These are phyloP conservation scores for Lasioglossum vierecki DNA, from an alignment of 2,888 invertebrate genomes.

Conservation along the genomic window DNA sequence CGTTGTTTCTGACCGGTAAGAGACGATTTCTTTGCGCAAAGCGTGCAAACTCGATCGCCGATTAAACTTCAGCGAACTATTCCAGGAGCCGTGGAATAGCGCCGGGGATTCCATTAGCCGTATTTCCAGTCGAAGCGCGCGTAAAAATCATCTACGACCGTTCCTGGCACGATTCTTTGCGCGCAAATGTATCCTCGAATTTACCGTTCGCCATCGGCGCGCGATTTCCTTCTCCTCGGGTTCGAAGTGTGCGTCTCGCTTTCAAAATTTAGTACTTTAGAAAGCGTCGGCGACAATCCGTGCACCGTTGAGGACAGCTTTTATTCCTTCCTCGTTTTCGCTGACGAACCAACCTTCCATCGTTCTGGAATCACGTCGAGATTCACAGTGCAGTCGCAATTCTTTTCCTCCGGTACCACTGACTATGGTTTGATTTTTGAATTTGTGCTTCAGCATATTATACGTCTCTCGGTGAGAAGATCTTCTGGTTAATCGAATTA, in stretches of 20 bases:
- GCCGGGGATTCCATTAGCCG: constrained; percentile 55
- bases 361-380: background rate
- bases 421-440: background rate
- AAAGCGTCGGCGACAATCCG: background rate
- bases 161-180: constrained; percentile 26
- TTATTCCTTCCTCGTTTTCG: background rate
- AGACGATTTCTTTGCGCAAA: constrained; percentile 44
- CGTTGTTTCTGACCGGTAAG: background rate
- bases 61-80: constrained; percentile 33
- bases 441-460: background rate
- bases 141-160: constrained; percentile 35
- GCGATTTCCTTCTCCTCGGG: background rate
- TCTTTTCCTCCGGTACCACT: background rate
- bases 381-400: background rate
- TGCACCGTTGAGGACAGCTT: background rate
- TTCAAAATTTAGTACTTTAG: background rate
- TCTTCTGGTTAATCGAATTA: background rate
- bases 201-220: constrained; percentile 26
- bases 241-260: background rate
- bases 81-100: constrained; percentile 42
- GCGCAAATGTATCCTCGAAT: constrained; percentile 13
- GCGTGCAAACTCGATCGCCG: constrained; percentile 7
- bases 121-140: constrained; percentile 48
- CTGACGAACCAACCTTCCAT: background rate
- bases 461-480: background rate